Conservation (phyloP, 2,797 vertebrate genomes). For the Eulemur rubriventer region DNA sequence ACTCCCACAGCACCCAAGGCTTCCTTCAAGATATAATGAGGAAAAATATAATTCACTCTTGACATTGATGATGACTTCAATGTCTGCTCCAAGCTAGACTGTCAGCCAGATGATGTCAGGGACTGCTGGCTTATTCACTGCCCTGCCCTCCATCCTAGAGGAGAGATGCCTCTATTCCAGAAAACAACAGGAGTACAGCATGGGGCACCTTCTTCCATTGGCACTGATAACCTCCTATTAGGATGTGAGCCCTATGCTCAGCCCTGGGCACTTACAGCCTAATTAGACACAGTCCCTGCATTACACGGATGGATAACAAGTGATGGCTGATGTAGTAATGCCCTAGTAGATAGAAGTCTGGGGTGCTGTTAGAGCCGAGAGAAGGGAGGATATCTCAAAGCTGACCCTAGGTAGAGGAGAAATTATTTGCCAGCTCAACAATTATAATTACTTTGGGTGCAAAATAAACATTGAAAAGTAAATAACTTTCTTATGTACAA, state of each 20-base stretch:
- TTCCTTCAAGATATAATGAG: constrained; percentile 21
- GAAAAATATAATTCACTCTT: not conserved
- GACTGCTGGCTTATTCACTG: not conserved
- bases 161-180: not conserved
- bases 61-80: not conserved
- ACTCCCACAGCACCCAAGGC: not conserved
- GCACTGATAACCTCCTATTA: not conserved
- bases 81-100: not conserved
- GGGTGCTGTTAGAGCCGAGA: not conserved
- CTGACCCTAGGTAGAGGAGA: not conserved
- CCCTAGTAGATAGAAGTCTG: not conserved
- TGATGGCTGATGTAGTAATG: not conserved
- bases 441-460: not conserved
- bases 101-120: not conserved
- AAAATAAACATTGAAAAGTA: constrained; percentile 35
- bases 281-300: not conserved
- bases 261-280: not conserved
- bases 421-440: not conserved
- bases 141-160: not conserved
- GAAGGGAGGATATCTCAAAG: not conserved
- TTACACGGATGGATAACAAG: not conserved
- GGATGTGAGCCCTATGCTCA: not conserved
- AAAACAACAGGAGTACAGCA: not conserved
- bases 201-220: not conserved
- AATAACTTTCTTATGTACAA: constrained; percentile 15